Conservation (phyloP, 2,888 invertebrate genomes). For the Heliconius cydno region DNA sequence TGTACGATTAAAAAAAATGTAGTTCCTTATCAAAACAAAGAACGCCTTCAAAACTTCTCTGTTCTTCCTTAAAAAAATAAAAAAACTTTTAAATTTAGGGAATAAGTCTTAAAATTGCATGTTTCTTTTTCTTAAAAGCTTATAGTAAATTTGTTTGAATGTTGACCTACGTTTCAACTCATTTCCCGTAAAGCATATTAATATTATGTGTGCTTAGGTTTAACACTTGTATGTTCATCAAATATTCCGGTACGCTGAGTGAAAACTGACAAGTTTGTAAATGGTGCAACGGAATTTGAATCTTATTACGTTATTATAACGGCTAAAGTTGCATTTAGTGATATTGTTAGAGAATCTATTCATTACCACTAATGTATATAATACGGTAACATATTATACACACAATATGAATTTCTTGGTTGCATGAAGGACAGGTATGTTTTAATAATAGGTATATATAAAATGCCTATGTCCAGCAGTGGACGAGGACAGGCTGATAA, state of each 20-base stretch:
- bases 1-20: conserved; percentile 61
- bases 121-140: conserved; percentile 43
- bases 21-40: conserved; percentile 71
- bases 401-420: conserved; percentile 45
- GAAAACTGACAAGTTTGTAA: conserved; percentile 25
- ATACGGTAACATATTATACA: conserved; percentile 54
- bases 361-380: conserved; percentile 35
- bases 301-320: conserved; percentile 6
- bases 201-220: conserved; percentile 61
- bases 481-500: no score
- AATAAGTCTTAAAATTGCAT: conserved; percentile 50
- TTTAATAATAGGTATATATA: background rate
- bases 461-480: no score
- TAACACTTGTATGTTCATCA: conserved; percentile 61
- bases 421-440: conserved; percentile 11
- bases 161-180: conserved; percentile 65
- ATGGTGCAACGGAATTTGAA: conserved; percentile 23
- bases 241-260: conserved; percentile 55
- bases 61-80: conserved; percentile 54
- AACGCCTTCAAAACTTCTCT: conserved; percentile 61
- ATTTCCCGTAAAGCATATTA: conserved; percentile 68
- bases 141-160: conserved; percentile 50
- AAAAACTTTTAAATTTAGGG: background rate
- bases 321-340: conserved; percentile 22
- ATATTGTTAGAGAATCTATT: conserved; percentile 28